These are phyloP conservation scores for Schizopygopsis pylzovi DNA, from an alignment of 2,797 vertebrate genomes.

Conservation along the genomic window DNA sequence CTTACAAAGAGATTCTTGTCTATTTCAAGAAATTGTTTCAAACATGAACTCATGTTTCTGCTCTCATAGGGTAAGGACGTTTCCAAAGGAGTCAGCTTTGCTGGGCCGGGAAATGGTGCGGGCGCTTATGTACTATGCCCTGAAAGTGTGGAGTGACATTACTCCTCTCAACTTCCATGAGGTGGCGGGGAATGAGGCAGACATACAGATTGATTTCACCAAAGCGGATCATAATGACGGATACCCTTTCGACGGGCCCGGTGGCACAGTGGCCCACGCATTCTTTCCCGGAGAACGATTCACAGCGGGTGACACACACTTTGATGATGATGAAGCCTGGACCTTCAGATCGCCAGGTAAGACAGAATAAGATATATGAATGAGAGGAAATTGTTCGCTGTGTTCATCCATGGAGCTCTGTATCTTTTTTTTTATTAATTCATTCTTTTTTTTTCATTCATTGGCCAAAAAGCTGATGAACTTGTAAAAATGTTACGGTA, in stretches of 20 bases:
- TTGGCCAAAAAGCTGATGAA: background rate
- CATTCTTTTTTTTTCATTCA: background rate
- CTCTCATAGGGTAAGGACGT: constrained; percentile 85
- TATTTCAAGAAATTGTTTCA: constrained; percentile 22
- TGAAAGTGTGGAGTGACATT: constrained; percentile 97
- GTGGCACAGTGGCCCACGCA: constrained; percentile 93
- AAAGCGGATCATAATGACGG: constrained; percentile 88
- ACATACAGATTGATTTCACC: constrained; percentile 98
- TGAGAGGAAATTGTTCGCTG: background rate
- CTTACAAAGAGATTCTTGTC: constrained; percentile 10
- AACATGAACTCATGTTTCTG: constrained; percentile 10
- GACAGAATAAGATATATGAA: constrained; percentile 53
- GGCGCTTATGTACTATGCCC: constrained; percentile 94
- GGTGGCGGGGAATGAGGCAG: constrained; percentile 89
- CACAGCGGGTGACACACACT: constrained; percentile 90
- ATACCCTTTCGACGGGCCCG: constrained; percentile 94
- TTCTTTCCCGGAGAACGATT: constrained; percentile 91
- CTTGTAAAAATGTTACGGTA: background rate
- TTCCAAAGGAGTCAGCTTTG: constrained; percentile 86
- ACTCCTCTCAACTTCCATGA: constrained; percentile 93
- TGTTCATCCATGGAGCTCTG: background rate
- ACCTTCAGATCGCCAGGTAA: constrained; percentile 94
- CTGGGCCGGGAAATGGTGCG: constrained; percentile 92
- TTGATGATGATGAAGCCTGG: constrained; percentile 95
- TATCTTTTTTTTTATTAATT: background rate